Evolutionary conservation across 2,113 vertebrate species (phyloP).

Genomic region (Nematolebias whitei): DNA sequence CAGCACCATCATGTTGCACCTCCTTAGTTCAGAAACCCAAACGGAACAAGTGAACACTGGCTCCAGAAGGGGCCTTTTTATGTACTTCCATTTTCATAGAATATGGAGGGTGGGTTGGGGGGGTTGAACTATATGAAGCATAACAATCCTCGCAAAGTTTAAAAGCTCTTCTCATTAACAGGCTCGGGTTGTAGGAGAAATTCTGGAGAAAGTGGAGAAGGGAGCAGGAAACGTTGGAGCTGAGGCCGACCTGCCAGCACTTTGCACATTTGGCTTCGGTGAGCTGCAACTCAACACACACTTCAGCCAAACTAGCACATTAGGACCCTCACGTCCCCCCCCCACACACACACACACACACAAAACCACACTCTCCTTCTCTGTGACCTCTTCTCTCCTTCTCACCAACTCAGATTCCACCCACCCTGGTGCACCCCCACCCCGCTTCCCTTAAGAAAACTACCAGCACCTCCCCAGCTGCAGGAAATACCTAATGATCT

Average conservation of each 20-base stretch:
- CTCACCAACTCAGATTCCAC: conserved; percentile 53
- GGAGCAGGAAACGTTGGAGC: conserved; percentile 11
- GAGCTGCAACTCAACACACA: conserved; percentile 28
- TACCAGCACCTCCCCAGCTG: conserved; percentile 86
- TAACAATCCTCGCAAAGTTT: conserved; percentile 29
- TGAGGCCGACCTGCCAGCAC: conserved; percentile 12
- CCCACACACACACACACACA: no score
- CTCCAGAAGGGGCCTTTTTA: not conserved
- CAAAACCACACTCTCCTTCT: conserved; percentile 56
- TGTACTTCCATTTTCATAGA: not conserved
- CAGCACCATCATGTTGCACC: not conserved
- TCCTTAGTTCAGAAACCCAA: not conserved
- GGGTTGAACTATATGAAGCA: conserved; percentile 9
- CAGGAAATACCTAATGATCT: conserved; percentile 98
- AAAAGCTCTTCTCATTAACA: conserved; percentile 41
- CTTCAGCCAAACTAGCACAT: conserved; percentile 36
- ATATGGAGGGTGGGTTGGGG: no score
- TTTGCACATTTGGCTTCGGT: conserved; percentile 14
- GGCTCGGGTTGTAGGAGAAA: conserved; percentile 15
- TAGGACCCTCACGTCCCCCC: conserved; percentile 7
- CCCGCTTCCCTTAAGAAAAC: conserved; percentile 29
- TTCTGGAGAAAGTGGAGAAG: conserved; percentile 32
- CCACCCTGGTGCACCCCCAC: conserved; percentile 27
- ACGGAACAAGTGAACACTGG: not conserved
- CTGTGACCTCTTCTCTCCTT: conserved; percentile 53